These are phyloP conservation scores for Grus americana DNA, from an alignment of 2,113 vertebrate genomes.

Conservation along the genomic window DNA sequence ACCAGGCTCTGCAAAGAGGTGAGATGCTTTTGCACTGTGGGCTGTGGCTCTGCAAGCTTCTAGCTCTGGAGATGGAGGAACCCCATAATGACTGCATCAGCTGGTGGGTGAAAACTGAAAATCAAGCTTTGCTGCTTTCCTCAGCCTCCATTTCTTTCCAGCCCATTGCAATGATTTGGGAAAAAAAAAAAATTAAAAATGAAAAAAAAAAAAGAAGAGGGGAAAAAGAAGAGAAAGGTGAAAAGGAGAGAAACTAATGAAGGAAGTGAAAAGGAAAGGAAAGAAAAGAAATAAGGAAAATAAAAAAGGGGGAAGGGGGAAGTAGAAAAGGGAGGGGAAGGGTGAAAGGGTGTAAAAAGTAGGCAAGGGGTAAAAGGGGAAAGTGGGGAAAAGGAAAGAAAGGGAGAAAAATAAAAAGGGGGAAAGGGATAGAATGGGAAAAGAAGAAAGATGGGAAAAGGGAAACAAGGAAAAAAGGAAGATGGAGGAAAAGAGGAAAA, in stretches of 20 bases:
- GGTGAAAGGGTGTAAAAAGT: background rate
- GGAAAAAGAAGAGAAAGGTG: fast-evolving
- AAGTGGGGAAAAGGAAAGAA: background rate
- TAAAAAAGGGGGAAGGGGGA: fast-evolving
- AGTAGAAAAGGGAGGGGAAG: background rate
- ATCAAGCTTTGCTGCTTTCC: background rate
- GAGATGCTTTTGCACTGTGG: background rate
- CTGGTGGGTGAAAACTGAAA: background rate
- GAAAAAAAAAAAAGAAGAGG: no score
- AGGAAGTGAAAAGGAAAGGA: background rate
- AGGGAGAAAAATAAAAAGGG: fast-evolving
- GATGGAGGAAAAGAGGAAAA: background rate
- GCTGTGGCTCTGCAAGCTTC: background rate
- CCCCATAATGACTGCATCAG: background rate
- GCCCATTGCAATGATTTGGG: background rate
- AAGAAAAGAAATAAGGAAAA: no score
- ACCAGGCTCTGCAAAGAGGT: background rate
- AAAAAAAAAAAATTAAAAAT: no score
- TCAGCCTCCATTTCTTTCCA: background rate
- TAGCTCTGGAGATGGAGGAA: background rate
- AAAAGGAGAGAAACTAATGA: background rate
- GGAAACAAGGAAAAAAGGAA: background rate
- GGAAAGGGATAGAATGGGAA: fast-evolving
- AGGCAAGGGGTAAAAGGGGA: fast-evolving
- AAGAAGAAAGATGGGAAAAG: background rate